These are phyloP conservation scores for Conus ventricosus DNA, from an alignment of 1,140 invertebrate species.

Conservation along the genomic window DNA sequence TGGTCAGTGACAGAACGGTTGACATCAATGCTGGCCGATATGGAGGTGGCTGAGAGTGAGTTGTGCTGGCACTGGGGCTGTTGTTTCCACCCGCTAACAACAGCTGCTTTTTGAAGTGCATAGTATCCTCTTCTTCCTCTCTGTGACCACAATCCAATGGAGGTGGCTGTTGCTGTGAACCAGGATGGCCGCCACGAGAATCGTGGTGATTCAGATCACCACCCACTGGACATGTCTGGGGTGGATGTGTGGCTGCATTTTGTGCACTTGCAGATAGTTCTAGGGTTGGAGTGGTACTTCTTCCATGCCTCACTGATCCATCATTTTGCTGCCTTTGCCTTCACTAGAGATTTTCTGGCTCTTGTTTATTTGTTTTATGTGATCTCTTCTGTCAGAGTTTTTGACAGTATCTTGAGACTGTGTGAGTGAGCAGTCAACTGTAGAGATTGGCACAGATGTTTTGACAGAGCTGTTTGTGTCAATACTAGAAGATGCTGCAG, in stretches of 20 bases:
- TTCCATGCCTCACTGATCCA: background rate
- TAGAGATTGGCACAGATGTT: background rate
- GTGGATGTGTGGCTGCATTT: slow-evolving; percentile 11
- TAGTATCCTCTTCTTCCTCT: slow-evolving; percentile 62
- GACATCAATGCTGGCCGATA: slow-evolving; percentile 64
- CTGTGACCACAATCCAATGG: slow-evolving; percentile 22
- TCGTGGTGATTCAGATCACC: background rate
- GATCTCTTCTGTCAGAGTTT: background rate
- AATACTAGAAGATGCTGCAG: background rate
- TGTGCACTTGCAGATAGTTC: background rate
- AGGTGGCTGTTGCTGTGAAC: slow-evolving; percentile 34
- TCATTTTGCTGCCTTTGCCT: slow-evolving; percentile 1
- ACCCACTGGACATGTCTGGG: background rate
- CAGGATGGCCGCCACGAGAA: slow-evolving; percentile 12
- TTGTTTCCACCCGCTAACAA: slow-evolving; percentile 60
- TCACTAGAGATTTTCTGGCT: background rate
- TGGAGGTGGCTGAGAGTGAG: slow-evolving; percentile 38
- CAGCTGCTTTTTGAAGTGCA: slow-evolving; percentile 73
- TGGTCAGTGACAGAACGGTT: slow-evolving; percentile 70
- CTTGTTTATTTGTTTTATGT: background rate
- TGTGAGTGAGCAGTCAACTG: background rate
- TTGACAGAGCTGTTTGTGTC: background rate
- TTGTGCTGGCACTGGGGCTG: slow-evolving; percentile 48
- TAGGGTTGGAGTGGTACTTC: background rate
- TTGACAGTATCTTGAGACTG: background rate